Base-by-base conservation (phyloP, 2,888 invertebrate genomes). In the Coelinius sp. region DNA sequence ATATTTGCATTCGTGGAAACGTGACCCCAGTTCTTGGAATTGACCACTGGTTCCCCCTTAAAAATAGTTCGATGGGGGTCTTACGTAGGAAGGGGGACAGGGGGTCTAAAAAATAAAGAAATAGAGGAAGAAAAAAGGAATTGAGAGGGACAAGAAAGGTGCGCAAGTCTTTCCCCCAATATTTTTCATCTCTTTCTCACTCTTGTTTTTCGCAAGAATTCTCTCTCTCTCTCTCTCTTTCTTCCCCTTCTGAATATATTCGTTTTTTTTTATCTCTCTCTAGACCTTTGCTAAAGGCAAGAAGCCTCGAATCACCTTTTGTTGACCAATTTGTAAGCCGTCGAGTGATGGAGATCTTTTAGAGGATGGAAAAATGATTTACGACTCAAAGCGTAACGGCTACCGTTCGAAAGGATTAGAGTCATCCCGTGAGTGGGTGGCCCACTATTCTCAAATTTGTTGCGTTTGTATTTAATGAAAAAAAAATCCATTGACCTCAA, bases 1-100 rank as follows among this genome's bases (percentile, higher is more conserved):
- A 75, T 74, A 78, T 80, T 78, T 78, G 79, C 78, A 79, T 81
- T 81, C 79, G 78, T 68, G 75, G 80, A 81, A 81, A 80, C 65
- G 77, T 72, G 74, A 74, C 67, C 71, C 73, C 72, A 70, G 76
- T 79, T 80, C 78, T 70, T 73, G 75, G 79, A 79, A 80, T 49
- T 68, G 68, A 49, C 56, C 66, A 62, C 49, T 56, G 20, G 64
- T 70, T 52, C 38, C 69, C 65, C 69, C 59, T 67, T 59, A 67
- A 70, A 73, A 73, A 70, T 73, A 70, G 41, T 69, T 14, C 63
- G 20, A n/a, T n/a, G 12, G 71, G 44, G 59, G 49, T 22, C 65
- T 49, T 49, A 49, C 46, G 20, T 49, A 49, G 46, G 20, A 20
- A 6, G 71, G 44, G 59, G 49, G 17, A 44, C 35, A 41, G n/a